Evolutionary conservation across 2,888 invertebrate species (phyloP).

Genomic region (Biston stratarius): DNA sequence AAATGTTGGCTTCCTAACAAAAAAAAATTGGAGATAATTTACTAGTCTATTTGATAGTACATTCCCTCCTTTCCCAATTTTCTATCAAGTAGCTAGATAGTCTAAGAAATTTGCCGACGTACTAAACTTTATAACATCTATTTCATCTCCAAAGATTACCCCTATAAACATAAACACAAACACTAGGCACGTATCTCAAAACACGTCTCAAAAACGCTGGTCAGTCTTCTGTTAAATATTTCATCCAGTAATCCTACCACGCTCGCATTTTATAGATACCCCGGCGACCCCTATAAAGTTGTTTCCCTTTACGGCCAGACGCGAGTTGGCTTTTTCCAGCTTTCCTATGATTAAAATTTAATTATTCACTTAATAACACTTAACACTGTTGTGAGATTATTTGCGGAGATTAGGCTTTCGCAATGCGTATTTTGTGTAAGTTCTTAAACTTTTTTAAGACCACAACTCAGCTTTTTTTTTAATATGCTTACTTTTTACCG

Average conservation of each 20-base stretch:
- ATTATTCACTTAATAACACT: constrained; percentile 44
- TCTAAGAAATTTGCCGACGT: not conserved
- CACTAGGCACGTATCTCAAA: constrained; percentile 17
- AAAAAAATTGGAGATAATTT: no score
- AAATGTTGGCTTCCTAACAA: no score
- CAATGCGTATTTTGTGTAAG: not conserved
- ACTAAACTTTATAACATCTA: not conserved
- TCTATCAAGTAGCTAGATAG: no score
- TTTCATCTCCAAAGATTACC: constrained; percentile 10
- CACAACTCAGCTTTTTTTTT: no score
- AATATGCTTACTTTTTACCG: no score
- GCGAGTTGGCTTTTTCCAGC: constrained; percentile 50
- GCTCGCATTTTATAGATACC: constrained; percentile 58
- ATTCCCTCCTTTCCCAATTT: no score
- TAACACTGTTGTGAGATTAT: constrained; percentile 18
- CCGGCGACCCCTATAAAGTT: constrained; percentile 65
- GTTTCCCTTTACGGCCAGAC: constrained; percentile 60
- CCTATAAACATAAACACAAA: not conserved
- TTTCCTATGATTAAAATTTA: constrained; percentile 57
- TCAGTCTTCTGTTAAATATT: constrained; percentile 64
- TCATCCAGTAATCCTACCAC: constrained; percentile 63
- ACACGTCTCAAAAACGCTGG: constrained; percentile 43
- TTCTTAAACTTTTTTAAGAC: no score
- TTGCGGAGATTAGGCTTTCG: constrained; percentile 1
- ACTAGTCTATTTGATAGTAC: no score